Base-by-base conservation (phyloP, 2,113 vertebrate genomes). In the Lagenorhynchus albirostris region DNA sequence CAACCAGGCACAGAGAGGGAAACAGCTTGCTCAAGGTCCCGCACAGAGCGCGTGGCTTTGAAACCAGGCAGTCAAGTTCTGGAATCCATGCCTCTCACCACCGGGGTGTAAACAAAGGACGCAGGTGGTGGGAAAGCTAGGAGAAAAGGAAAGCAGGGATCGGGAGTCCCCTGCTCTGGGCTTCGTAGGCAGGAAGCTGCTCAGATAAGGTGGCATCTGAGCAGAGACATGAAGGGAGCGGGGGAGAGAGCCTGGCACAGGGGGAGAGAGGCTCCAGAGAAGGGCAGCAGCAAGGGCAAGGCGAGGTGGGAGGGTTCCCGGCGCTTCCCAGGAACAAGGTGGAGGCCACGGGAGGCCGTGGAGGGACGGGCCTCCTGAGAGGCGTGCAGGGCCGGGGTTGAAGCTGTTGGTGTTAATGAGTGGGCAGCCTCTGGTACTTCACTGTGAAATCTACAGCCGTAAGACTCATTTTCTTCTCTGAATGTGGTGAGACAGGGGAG, bases 281-380 rank as follows among this genome's bases (percentile, higher is more conserved):
- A 55, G 41, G 62, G 71, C 74, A 65, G 36, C 29, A 7, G 36
- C 25, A 26, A 18, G 17, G 41, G 33, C 53, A 17, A 13, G 7
- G n/a, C 0, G 3, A 36, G 60, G 5, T 20, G 14, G 7, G n/a
- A 8, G n/a, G 14, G 41, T 1, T 9, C 62, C 38, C 3, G 5
- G 60, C 0, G 5, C 41, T 76, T 86, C 44, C 60, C 74, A 29
- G 80, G 80, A 25, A 7, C 31, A 3, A 6, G 55, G 26, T 10
- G 80, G 47, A 5, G 7, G 38, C 71, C 67, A 6, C 0, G 0
- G 0, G 26, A 13, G 33, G 89, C 80, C 2, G 2, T 3, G 23
- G 9, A 11, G 36, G 76, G 50, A 8, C 41, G 0, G 38, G 50
- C 18, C 73, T 31, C 36, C 50, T 2, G 41, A 33, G 50, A 23